A percentile compares a stretch with the other conserved stretches of the same genome.
phyloP scores from a whole-genome alignment of 2,113 vertebrate genomes.

The Esox niger region DNA sequence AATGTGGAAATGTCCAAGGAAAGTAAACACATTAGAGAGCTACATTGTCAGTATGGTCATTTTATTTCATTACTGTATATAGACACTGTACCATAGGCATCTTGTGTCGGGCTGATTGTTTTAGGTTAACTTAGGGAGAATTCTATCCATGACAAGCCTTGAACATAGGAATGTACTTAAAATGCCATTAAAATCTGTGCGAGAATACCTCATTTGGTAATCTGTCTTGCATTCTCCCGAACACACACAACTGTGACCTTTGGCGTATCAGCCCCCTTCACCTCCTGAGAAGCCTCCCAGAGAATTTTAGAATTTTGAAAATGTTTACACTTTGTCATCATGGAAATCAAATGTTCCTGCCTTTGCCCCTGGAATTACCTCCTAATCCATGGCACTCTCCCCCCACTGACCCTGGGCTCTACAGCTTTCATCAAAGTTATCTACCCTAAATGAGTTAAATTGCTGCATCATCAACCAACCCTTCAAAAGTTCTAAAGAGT shows the following conservation, averaged over 20 bases:
- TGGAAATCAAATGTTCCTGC: conserved; percentile 24
- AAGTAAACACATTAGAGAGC: too few species aligned
- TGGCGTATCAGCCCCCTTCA: conserved; percentile 8
- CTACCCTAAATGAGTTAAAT: conserved; percentile 65
- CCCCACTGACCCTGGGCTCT: conserved; percentile 29
- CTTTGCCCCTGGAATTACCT: conserved; percentile 32
- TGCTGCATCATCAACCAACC: conserved; percentile 59
- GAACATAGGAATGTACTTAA: conserved; percentile 52
- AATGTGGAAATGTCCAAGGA: too few species aligned
- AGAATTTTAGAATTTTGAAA: conserved; percentile 8
- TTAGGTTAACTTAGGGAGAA: conserved; percentile 27
- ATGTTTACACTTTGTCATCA: conserved; percentile 26
- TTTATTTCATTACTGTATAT: neutral
- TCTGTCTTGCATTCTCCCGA: conserved; percentile 47
- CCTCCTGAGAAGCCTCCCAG: neutral
- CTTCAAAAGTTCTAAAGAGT: conserved; percentile 61
- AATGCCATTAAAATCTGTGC: conserved; percentile 45
- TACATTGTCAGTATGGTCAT: neutral
- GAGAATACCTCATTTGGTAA: conserved; percentile 45
- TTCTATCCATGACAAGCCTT: conserved; percentile 47
- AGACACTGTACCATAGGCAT: neutral
- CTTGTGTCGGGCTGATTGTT: neutral
- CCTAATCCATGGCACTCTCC: conserved; percentile 18
- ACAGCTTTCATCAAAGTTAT: conserved; percentile 68
- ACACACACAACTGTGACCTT: conserved; percentile 19